Conservation (phyloP, 2,113 vertebrate species). For the Oostethus manadensis region DNA sequence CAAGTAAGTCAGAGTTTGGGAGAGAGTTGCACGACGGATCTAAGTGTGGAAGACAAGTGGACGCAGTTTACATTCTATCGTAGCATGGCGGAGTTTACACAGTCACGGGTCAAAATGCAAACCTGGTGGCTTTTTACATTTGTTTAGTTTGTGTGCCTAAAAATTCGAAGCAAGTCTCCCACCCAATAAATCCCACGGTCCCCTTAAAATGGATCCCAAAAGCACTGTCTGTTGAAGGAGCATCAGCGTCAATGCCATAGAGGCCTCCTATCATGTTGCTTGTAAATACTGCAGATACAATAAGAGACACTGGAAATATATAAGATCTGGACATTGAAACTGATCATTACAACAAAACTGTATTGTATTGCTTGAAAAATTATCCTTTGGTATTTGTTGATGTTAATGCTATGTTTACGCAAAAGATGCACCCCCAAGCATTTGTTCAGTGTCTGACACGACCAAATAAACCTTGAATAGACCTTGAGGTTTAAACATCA, state of each 20-base stretch:
- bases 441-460: no score
- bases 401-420: neutral
- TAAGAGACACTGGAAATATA: neutral
- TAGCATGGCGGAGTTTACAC: neutral
- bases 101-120: conserved; percentile 26
- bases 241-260: conserved; percentile 28
- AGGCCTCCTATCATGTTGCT: conserved; percentile 3
- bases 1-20: neutral
- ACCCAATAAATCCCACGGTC: conserved; percentile 61
- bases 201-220: conserved; percentile 63
- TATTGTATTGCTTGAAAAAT: no score
- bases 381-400: neutral
- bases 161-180: conserved; percentile 47
- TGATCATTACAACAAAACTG: neutral
- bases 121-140: conserved; percentile 37
- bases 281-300: neutral
- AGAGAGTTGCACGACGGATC: neutral
- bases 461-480: no score
- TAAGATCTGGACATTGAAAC: neutral
- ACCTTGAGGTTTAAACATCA: no score
- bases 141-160: conserved; percentile 57
- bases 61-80: no score
- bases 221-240: conserved; percentile 57
- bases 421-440: no score
- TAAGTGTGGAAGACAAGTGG: neutral